Evolutionary conservation across 2,888 invertebrate species (phyloP).

Genomic region (Syritta pipiens): DNA sequence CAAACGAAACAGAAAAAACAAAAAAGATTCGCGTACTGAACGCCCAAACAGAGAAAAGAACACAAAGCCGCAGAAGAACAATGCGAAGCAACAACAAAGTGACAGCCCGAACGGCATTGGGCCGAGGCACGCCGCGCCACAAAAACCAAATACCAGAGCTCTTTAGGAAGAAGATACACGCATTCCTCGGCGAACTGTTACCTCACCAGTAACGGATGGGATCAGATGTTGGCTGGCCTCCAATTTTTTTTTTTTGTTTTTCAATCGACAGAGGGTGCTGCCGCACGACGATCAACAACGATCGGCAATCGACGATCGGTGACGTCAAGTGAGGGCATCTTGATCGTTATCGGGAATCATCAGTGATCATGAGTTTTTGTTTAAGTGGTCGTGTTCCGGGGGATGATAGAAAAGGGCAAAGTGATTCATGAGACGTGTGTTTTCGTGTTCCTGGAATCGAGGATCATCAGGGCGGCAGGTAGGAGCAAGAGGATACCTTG

Average conservation of each 20-base stretch:
- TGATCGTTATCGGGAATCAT: conserved; percentile 54
- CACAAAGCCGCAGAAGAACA: conserved; percentile 24
- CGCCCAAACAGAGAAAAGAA: conserved; percentile 23
- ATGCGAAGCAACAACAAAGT: not conserved
- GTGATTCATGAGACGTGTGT: too few relatives aligned
- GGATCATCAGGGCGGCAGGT: too few relatives aligned
- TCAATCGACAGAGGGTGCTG: conserved; percentile 47
- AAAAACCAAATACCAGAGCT: conserved; percentile 25
- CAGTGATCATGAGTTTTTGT: conserved; percentile 41
- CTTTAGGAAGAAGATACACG: conserved; percentile 26
- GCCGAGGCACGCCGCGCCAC: too few relatives aligned
- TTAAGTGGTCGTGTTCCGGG: conserved; percentile 30
- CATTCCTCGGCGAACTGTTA: conserved; percentile 48
- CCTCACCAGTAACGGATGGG: conserved; percentile 49
- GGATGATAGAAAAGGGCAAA: too few relatives aligned
- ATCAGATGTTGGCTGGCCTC: conserved; percentile 44
- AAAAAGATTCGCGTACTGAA: conserved; percentile 1
- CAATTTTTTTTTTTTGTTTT: conserved; percentile 31
- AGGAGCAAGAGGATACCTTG: too few relatives aligned
- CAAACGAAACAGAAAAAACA: conserved; percentile 7
- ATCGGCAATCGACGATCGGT: conserved; percentile 17
- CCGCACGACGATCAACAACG: too few relatives aligned
- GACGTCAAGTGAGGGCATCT: conserved; percentile 53
- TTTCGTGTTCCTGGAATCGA: too few relatives aligned
- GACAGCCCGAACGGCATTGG: conserved; percentile 1